Evolutionary conservation across 35 echinoderm and acorn worm species (phyloP), one percentile per base, ranked within the genome.

Genomic region (Apostichopus californicus): DNA sequence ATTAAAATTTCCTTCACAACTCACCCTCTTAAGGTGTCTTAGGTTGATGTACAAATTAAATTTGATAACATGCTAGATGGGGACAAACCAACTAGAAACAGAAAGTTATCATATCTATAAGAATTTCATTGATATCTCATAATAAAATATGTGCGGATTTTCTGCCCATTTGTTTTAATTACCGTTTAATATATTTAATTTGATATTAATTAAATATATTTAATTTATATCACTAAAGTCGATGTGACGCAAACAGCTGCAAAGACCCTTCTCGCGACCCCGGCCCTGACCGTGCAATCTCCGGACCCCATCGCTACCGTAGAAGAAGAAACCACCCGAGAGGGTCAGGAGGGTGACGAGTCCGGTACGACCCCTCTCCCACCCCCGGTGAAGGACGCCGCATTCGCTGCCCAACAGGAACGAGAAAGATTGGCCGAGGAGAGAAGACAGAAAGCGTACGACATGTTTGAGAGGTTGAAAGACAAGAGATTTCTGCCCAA

Each of bases 381-480:
- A 25, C 77, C 59, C 9, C 60, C 92, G 21, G 87, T 94, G 61
- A 96, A 91, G 64, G 95, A 96, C 70, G 90, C 94, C 8, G 82
- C 72, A 3, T 93, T 94, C 25, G 14, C 90, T 11, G 78, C 85
- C 13, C 91, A 96, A 78, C 79, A 92, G 86, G 93, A 96, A 59
- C 61, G 95, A 63, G 88, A 96, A 63, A 89, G 93, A 64, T 81
- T 93, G 75, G 97, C 93, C 0, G 97, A 99, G 23, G 87, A 94
- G 66, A 92, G 97, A 21, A 56, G 89, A 64, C 55, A 64, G 77
- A 95, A 93, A 54, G 96, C 96, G 58, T 71, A 90, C 55, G 58
- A 83, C 17, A 95, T 95, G 94, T 98, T 93, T 72, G 96, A 98
- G 57, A 98, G 77, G 54, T 60, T 98, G 79, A 98, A 91, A 56